Percentiles rank a stretch among this genome's conserved stretches.
phyloP scores from a whole-genome alignment of 2,113 vertebrate genomes.

The Perca flavescens region DNA sequence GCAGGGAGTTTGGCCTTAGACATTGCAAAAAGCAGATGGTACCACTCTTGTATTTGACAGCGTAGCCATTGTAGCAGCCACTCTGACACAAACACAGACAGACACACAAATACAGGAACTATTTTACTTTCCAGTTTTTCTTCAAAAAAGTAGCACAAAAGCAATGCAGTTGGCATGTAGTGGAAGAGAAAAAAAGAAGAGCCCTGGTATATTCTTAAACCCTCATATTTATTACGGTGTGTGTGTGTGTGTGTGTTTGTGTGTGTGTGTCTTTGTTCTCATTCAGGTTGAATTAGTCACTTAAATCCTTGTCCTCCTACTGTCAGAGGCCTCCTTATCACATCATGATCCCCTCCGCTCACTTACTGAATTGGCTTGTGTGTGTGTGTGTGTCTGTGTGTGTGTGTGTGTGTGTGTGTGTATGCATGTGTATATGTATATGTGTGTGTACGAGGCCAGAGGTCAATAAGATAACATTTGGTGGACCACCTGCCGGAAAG shows the following conservation, averaged over 20 bases:
- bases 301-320: slow-evolving; percentile 39
- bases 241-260: not conserved
- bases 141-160: slow-evolving; percentile 4
- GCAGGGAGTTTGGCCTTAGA: slow-evolving; percentile 18
- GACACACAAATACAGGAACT: not conserved
- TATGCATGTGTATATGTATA: not conserved
- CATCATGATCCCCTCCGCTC: slow-evolving; percentile 37
- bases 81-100: slow-evolving; percentile 9
- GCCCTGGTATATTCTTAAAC: not conserved
- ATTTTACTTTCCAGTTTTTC: not conserved
- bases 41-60: slow-evolving; percentile 20
- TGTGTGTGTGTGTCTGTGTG: not conserved
- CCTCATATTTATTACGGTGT: not conserved
- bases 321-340: slow-evolving; percentile 46
- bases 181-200: not conserved
- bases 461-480: slow-evolving; percentile 81
- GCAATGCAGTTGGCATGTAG: not conserved
- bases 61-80: not conserved
- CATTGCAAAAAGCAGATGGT: slow-evolving; percentile 61
- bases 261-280: slow-evolving; percentile 3
- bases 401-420: slow-evolving; percentile 30
- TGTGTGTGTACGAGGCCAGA: slow-evolving; percentile 57
- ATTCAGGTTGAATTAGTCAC: slow-evolving; percentile 36
- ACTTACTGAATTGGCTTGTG: slow-evolving; percentile 36
- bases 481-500: slow-evolving; percentile 78